Conservation (phyloP, 2,797 vertebrate species). For the Trematomus bernacchii region DNA sequence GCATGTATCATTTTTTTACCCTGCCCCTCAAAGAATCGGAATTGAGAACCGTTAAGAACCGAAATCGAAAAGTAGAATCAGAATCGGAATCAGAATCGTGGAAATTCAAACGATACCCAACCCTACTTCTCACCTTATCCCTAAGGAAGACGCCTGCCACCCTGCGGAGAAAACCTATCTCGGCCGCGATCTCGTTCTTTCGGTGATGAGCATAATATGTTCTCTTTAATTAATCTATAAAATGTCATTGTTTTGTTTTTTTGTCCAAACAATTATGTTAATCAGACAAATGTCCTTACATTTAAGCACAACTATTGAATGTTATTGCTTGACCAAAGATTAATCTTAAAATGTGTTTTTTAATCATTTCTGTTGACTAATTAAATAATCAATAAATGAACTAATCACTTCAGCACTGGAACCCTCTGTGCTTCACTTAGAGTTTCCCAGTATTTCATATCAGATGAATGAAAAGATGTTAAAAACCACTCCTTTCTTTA, state of each 20-base stretch:
- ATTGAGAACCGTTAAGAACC: no score
- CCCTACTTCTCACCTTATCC: no score
- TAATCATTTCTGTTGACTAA: background rate
- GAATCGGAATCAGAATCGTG: no score
- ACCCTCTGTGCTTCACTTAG: background rate
- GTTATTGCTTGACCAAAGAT: background rate
- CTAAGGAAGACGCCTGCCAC: no score
- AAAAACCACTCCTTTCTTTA: conserved; percentile 7
- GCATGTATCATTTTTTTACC: no score
- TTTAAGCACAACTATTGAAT: background rate
- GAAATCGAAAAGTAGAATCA: no score
- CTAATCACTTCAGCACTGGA: background rate
- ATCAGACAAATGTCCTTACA: background rate
- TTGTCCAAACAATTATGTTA: background rate
- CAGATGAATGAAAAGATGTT: background rate
- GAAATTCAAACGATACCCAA: no score
- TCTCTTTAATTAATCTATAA: background rate
- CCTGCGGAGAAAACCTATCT: no score
- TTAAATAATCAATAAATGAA: background rate
- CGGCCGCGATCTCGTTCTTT: no score
- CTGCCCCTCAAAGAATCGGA: no score
- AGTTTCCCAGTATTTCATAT: conserved; percentile 2
- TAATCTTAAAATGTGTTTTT: background rate
- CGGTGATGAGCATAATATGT: no score
- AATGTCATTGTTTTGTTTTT: background rate